A percentile compares a stretch with the other conserved stretches of the same genome.
These are phyloP conservation scores for Rattus norvegicus DNA, from an alignment of 2,113 vertebrate genomes.

Conservation along the genomic window DNA sequence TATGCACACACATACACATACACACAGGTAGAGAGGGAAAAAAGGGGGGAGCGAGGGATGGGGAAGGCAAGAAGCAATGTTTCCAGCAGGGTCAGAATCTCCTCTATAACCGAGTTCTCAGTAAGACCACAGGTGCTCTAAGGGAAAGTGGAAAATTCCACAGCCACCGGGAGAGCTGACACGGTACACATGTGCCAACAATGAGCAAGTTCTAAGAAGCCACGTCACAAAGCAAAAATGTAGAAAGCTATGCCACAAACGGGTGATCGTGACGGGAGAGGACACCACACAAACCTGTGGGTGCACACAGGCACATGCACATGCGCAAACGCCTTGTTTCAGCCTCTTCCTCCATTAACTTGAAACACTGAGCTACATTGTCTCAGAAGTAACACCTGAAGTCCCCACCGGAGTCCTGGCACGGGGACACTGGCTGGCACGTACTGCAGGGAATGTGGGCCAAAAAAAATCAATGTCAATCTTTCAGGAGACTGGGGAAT, in stretches of 20 bases:
- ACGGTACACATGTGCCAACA: background rate
- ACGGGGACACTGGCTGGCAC: background rate
- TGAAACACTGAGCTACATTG: background rate
- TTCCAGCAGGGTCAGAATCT: background rate
- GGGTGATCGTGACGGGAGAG: rapidly evolving
- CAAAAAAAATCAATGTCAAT: background rate
- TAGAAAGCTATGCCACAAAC: background rate
- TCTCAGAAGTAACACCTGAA: background rate
- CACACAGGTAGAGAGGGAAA: too few species aligned
- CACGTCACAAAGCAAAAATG: background rate
- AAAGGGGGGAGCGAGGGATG: rapidly evolving
- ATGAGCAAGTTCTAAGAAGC: background rate
- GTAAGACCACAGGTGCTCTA: background rate
- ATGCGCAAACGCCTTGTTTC: background rate
- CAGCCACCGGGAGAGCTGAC: background rate
- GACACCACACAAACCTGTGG: rapidly evolving
- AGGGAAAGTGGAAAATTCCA: slow-evolving; percentile 34
- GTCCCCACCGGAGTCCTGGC: background rate
- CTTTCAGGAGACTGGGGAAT: background rate
- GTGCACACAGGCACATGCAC: rapidly evolving
- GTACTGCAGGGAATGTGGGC: background rate
- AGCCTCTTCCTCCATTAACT: background rate
- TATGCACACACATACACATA: background rate
- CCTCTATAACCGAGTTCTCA: background rate
- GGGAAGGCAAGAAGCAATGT: background rate